Conservation (phyloP, 1,140 invertebrate species). For the Neodiprion virginianus region DNA sequence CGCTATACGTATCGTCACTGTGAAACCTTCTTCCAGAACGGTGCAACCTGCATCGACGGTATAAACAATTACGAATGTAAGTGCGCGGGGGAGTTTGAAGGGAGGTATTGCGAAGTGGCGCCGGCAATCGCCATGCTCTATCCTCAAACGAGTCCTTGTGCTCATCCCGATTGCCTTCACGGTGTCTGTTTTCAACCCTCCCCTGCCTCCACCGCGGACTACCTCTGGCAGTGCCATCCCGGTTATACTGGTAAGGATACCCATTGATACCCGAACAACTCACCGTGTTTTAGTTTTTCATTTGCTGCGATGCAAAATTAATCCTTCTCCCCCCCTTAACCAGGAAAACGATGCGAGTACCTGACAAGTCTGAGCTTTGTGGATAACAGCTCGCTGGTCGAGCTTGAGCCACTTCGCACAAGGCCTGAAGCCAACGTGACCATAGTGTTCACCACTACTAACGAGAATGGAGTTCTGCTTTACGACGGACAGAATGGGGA, state of each 20-base stretch:
- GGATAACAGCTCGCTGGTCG: constrained; percentile 92
- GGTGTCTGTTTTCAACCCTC: constrained; percentile 92
- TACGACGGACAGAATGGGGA: constrained; percentile 87
- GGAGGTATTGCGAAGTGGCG: constrained; percentile 94
- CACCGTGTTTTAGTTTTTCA: constrained; percentile 9
- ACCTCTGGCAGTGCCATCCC: constrained; percentile 95
- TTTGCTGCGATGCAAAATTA: not conserved
- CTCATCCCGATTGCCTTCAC: constrained; percentile 96
- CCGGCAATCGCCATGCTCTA: constrained; percentile 87
- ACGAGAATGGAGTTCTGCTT: constrained; percentile 89
- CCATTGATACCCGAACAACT: constrained; percentile 9
- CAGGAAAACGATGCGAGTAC: constrained; percentile 94
- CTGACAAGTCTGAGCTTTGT: constrained; percentile 92
- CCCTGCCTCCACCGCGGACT: constrained; percentile 77
- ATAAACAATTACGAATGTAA: constrained; percentile 93
- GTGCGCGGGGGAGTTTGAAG: constrained; percentile 89
- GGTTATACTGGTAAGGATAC: constrained; percentile 82
- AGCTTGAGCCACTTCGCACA: constrained; percentile 87
- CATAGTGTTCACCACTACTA: constrained; percentile 89
- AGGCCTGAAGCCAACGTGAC: constrained; percentile 93
- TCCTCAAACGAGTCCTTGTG: constrained; percentile 92
- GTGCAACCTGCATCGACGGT: constrained; percentile 90
- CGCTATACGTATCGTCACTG: not conserved
- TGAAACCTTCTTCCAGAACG: constrained; percentile 73
- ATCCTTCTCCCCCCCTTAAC: constrained; percentile 16